Evolutionary conservation across 2,888 invertebrate genomes (phyloP).

Genomic region (Xanthorhoe designata): DNA sequence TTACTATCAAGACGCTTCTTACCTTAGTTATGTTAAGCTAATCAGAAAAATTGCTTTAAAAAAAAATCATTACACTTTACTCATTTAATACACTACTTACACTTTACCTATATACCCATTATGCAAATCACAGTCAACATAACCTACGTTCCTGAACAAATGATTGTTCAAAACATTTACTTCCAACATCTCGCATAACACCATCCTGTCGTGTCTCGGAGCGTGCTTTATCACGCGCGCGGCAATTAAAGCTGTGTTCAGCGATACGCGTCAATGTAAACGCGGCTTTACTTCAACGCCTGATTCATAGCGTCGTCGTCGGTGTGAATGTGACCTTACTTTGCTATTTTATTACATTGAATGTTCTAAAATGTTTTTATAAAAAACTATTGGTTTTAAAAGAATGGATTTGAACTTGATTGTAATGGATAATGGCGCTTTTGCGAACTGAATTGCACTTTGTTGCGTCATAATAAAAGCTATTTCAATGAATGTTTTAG

Average conservation of each 20-base stretch:
- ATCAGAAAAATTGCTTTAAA: no score
- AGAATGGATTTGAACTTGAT: no score
- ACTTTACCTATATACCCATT: not conserved
- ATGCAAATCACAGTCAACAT: not conserved
- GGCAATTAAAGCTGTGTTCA: slow-evolving; percentile 37
- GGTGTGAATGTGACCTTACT: slow-evolving; percentile 1
- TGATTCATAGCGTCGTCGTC: slow-evolving; percentile 20
- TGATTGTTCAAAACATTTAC: not conserved
- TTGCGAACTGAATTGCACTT: no score
- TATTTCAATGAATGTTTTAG: no score
- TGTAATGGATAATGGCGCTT: no score
- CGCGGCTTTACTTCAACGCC: slow-evolving; percentile 25
- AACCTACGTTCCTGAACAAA: not conserved
- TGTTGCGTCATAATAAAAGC: no score
- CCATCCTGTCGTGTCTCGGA: slow-evolving; percentile 23
- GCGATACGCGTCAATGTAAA: slow-evolving; percentile 34
- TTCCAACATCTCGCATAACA: slow-evolving; percentile 19
- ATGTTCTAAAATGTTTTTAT: not conserved
- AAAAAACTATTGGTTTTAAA: no score
- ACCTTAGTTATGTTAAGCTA: no score
- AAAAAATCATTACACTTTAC: no score
- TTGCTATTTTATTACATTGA: not conserved
- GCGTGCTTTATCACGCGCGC: slow-evolving; percentile 36
- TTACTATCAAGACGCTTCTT: no score
- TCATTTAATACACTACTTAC: no score